Percentiles rank a stretch among this genome's conserved stretches.
These are phyloP conservation scores for Tapera naevia DNA, from an alignment of 2,797 vertebrate species.

Conservation along the genomic window DNA sequence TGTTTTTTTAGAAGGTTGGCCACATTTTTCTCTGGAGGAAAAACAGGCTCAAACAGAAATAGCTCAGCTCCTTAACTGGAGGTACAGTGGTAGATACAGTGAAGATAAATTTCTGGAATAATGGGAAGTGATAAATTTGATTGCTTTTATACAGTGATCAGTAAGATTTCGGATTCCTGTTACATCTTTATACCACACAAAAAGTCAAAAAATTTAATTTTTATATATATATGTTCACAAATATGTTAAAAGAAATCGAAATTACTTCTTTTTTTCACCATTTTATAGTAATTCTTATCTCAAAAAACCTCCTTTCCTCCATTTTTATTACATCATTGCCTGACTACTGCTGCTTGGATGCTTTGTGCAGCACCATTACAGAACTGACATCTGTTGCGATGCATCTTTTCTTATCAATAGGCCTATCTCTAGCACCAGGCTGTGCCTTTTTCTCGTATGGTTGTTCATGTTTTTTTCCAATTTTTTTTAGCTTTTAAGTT, in stretches of 20 bases:
- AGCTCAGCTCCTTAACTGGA: background rate
- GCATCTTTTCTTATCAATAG: background rate
- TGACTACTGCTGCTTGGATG: background rate
- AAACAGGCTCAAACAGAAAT: background rate
- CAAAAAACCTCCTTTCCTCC: background rate
- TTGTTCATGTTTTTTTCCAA: background rate
- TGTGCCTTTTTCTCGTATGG: background rate
- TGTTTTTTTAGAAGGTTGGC: background rate
- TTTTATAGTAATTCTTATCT: background rate
- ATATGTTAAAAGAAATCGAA: background rate
- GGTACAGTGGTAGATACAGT: background rate
- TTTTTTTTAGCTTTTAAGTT: background rate
- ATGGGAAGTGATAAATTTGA: background rate
- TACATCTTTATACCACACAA: background rate
- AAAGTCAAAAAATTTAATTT: background rate
- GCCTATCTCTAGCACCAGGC: background rate
- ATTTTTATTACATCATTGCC: background rate
- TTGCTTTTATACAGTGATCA: background rate
- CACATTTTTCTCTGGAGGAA: background rate
- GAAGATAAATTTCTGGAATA: background rate
- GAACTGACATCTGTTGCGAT: constrained; percentile 40
- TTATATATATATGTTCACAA: background rate
- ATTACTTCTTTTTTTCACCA: background rate
- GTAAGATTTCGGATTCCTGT: background rate
- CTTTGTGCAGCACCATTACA: background rate